A percentile compares a stretch with the other conserved stretches of the same genome.
Evolutionary conservation across 2,797 vertebrate genomes (phyloP).

Genomic region (Clarias fuscus): DNA sequence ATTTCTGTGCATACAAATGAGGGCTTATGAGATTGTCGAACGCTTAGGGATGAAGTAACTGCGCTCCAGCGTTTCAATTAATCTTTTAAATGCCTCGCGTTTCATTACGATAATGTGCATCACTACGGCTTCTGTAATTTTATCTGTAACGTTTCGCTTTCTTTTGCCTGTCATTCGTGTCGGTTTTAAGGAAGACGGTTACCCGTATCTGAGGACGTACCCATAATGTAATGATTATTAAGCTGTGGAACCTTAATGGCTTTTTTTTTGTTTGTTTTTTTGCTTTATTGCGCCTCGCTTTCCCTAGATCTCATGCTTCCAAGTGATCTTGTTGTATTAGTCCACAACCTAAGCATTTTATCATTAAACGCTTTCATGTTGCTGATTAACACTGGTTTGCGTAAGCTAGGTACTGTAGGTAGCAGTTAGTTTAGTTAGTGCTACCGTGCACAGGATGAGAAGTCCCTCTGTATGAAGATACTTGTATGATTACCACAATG

Average conservation of each 20-base stretch:
- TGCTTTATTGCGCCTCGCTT: not conserved
- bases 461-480: not conserved
- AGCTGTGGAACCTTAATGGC: not conserved
- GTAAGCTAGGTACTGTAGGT: not conserved
- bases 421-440: too few relatives aligned
- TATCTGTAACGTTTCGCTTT: not conserved
- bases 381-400: not conserved
- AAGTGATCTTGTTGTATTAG: too few relatives aligned
- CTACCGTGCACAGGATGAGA: not conserved
- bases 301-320: not conserved
- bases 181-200: not conserved
- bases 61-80: conserved; percentile 7
- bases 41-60: not conserved
- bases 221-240: not conserved
- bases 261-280: not conserved
- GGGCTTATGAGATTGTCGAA: not conserved
- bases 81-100: not conserved
- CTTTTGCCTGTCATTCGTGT: conserved; percentile 5
- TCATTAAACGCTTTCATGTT: not conserved
- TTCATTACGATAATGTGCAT: conserved; percentile 23
- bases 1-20: conserved; percentile 29
- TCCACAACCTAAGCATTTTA: too few relatives aligned
- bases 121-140: conserved; percentile 3
- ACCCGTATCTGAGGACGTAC: not conserved
- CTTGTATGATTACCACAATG: too few relatives aligned